Evolutionary conservation across 2,113 vertebrate species (phyloP).

Genomic region (Tyto alba): DNA sequence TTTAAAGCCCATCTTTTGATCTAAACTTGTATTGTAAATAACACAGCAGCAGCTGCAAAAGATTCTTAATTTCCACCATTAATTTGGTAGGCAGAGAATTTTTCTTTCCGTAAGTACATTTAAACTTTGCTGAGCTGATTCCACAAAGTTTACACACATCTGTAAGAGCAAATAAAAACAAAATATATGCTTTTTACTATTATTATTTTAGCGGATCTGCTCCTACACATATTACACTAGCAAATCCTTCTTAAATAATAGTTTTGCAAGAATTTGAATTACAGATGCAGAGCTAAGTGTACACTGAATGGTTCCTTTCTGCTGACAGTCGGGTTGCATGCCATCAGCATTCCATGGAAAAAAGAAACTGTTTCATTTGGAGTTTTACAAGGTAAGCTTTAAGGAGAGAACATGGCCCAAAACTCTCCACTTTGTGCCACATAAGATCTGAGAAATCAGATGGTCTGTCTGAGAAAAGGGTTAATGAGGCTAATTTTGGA

Average conservation of each 20-base stretch:
- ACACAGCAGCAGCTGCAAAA: slow-evolving; percentile 41
- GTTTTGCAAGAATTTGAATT: not conserved
- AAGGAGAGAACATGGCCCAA: not conserved
- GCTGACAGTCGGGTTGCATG: not conserved
- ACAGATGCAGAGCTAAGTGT: not conserved
- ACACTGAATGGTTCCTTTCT: not conserved
- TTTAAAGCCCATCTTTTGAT: slow-evolving; percentile 59
- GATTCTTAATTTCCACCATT: not conserved
- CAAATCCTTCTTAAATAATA: not conserved
- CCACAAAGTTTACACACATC: not conserved
- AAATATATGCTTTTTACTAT: not conserved
- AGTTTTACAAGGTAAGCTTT: not conserved
- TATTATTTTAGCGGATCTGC: not conserved
- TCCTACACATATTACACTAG: not conserved
- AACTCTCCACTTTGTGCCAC: not conserved
- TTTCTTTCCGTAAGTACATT: not conserved
- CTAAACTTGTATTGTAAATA: slow-evolving; percentile 56
- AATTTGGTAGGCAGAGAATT: not conserved
- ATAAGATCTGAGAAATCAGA: not conserved
- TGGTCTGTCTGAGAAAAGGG: not conserved
- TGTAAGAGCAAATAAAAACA: not conserved
- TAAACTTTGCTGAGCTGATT: not conserved
- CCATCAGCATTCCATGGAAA: not conserved
- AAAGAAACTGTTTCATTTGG: not conserved
- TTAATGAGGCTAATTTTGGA: not conserved